Conservation (phyloP, 2,888 invertebrate species). For the Tupiocoris notatus region DNA sequence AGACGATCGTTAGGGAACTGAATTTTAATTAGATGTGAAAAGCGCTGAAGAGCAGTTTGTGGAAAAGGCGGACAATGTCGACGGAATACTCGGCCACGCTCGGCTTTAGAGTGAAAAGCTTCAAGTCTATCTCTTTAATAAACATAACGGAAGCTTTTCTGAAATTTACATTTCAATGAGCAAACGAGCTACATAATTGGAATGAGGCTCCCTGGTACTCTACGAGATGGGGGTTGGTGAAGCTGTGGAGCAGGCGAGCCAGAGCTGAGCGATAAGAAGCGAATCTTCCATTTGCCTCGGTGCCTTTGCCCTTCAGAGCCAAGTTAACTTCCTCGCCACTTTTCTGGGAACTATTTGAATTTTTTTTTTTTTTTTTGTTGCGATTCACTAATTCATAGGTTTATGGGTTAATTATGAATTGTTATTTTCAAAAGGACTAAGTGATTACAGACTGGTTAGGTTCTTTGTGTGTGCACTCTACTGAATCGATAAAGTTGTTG, state of each 20-base stretch:
- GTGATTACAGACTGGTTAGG: too few species aligned
- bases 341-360: too few species aligned
- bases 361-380: too few species aligned
- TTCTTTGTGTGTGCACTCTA: too few species aligned
- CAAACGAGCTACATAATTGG: constrained; percentile 39
- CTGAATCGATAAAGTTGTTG: not conserved
- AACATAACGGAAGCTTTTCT: constrained; percentile 38
- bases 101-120: too few species aligned
- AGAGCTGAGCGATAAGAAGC: not conserved
- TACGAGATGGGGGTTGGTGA: not conserved
- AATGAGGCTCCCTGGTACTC: constrained; percentile 20
- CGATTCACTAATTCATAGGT: too few species aligned
- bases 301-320: not conserved
- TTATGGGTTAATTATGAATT: too few species aligned
- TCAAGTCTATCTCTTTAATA: constrained; percentile 30
- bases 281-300: too few species aligned
- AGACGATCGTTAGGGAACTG: too few species aligned
- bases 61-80: not conserved
- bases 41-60: not conserved
- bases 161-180: constrained; percentile 38
- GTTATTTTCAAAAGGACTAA: not conserved
- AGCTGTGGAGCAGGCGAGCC: not conserved
- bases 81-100: not conserved
- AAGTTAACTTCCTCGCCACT: not conserved
- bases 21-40: not conserved